Conservation (phyloP, 92 coral and sea anemone species). For the Umimayanthus chanpuru region DNA sequence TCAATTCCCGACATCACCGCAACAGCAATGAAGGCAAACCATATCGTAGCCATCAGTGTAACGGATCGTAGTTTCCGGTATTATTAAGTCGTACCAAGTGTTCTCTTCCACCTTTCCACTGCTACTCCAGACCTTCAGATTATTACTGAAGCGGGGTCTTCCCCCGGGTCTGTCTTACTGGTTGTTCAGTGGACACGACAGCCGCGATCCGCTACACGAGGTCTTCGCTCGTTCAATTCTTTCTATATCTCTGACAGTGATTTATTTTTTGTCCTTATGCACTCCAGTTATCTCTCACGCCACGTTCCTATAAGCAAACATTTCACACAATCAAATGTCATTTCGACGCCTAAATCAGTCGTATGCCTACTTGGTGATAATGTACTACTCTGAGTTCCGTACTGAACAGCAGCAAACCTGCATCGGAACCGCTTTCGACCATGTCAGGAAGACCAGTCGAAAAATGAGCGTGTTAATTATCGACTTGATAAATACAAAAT, state of each 20-base stretch:
- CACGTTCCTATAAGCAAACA: conserved; percentile 20
- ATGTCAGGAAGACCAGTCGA: not conserved
- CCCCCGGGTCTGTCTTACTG: not conserved
- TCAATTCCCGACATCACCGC: conserved; percentile 7
- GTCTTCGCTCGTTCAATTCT: not conserved
- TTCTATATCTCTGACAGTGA: not conserved
- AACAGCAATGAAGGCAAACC: conserved; percentile 4
- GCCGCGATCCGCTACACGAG: conserved; percentile 3
- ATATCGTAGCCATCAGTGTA: conserved; percentile 20
- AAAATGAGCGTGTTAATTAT: conserved; percentile 17
- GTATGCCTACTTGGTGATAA: not conserved
- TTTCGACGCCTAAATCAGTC: not conserved
- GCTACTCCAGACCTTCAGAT: not conserved
- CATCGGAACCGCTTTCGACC: not conserved
- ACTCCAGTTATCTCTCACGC: conserved; percentile 10
- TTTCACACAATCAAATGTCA: conserved; percentile 21
- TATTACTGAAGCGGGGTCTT: conserved; percentile 4
- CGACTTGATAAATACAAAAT: not conserved
- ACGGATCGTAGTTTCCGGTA: conserved; percentile 40
- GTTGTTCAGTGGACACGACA: not conserved
- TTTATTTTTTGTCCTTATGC: not conserved
- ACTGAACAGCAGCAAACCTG: not conserved
- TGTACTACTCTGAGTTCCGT: not conserved
- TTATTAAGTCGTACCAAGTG: not conserved
- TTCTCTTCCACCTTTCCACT: conserved; percentile 5